These are phyloP conservation scores for Caiman crocodilus DNA, from an alignment of 2,797 vertebrate species.

Conservation along the genomic window DNA sequence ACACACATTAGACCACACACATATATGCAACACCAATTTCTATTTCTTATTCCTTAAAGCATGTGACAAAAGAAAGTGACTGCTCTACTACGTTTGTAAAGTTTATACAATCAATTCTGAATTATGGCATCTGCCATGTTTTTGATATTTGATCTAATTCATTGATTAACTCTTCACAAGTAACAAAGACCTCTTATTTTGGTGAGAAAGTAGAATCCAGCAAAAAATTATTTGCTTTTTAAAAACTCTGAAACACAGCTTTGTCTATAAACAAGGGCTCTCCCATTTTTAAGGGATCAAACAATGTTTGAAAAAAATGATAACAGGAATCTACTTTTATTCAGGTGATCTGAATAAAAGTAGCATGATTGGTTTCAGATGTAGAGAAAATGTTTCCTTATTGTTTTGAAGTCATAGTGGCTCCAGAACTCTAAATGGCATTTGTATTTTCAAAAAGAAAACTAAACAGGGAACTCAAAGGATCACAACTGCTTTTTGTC, in stretches of 20 bases:
- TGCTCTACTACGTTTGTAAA: constrained; percentile 17
- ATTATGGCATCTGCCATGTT: not conserved
- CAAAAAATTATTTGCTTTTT: not conserved
- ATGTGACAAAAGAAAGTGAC: not conserved
- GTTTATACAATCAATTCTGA: not conserved
- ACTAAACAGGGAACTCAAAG: not conserved
- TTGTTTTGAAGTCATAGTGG: not conserved
- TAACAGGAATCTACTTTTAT: not conserved
- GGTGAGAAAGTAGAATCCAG: not conserved
- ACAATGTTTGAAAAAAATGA: not conserved
- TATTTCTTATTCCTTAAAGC: not conserved
- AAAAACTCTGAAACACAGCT: not conserved
- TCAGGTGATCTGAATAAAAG: not conserved
- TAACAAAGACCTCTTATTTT: not conserved
- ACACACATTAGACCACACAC: not conserved
- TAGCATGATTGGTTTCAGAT: not conserved
- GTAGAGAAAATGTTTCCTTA: not conserved
- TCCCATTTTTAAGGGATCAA: not conserved
- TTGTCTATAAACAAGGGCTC: not conserved
- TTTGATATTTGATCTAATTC: not conserved
- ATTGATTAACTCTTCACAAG: not conserved
- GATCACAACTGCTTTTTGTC: not conserved
- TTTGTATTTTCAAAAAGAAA: not conserved
- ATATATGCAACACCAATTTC: not conserved
- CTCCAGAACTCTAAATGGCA: not conserved